Percentiles rank a stretch among this genome's conserved stretches.
These are phyloP conservation scores for Picus viridis DNA, from an alignment of 2,797 vertebrate genomes.

Conservation along the genomic window DNA sequence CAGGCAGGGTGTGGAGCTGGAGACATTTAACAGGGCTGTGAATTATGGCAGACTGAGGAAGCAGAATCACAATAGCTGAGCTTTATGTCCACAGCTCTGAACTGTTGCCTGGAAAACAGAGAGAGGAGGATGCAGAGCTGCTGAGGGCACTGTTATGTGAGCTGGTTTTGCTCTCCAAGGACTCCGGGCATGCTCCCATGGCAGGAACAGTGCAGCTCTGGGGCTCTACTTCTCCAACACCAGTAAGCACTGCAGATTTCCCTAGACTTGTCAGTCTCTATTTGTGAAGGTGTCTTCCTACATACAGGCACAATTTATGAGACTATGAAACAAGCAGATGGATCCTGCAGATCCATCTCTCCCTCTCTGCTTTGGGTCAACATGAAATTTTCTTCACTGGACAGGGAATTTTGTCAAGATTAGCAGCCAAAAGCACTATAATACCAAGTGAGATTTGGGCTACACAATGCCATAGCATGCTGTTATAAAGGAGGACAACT, in stretches of 20 bases:
- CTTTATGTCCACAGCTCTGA: background rate
- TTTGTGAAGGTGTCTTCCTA: background rate
- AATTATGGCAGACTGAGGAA: background rate
- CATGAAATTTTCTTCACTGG: background rate
- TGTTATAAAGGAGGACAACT: background rate
- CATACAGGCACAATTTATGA: background rate
- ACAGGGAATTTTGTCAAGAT: background rate
- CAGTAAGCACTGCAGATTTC: background rate
- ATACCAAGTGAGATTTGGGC: background rate
- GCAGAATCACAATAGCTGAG: background rate
- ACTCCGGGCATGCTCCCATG: accelerated
- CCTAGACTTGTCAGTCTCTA: background rate
- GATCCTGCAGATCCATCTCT: background rate
- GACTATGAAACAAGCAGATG: background rate
- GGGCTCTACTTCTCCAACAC: background rate
- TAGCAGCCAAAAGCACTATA: background rate
- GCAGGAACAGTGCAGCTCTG: background rate
- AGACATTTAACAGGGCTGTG: background rate
- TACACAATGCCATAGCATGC: background rate
- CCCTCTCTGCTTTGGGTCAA: background rate
- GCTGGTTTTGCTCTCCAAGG: background rate
- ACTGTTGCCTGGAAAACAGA: background rate
- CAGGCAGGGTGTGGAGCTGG: background rate
- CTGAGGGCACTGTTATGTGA: background rate
- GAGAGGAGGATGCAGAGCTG: accelerated